These are phyloP conservation scores for Papilio gigon DNA, from an alignment of 2,888 invertebrate species.

Conservation along the genomic window DNA sequence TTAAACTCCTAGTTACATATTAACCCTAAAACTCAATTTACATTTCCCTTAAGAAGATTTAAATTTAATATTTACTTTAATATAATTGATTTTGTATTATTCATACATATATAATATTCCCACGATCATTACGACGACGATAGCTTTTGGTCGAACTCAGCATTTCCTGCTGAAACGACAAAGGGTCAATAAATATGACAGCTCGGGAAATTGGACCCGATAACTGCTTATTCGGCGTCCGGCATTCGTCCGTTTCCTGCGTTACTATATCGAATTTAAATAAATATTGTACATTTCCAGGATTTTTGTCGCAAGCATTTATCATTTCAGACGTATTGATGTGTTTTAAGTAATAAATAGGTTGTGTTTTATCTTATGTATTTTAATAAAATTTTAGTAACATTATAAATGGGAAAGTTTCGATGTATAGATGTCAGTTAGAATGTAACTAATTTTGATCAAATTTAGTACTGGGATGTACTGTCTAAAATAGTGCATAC, in stretches of 20 bases:
- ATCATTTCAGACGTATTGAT: neutral
- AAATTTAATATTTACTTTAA: neutral
- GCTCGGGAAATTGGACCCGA: slow-evolving; percentile 71
- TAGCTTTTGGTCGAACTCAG: slow-evolving; percentile 55
- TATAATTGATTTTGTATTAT: too few species aligned
- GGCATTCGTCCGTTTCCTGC: slow-evolving; percentile 38
- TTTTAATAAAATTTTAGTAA: too few species aligned
- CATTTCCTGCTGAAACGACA: slow-evolving; percentile 55
- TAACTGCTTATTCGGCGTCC: slow-evolving; percentile 61
- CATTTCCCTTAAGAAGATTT: neutral
- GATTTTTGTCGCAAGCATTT: too few species aligned
- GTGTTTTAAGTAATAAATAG: neutral
- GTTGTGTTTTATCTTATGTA: neutral
- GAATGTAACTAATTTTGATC: too few species aligned
- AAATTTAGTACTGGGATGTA: too few species aligned
- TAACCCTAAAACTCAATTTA: too few species aligned
- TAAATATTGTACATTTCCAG: slow-evolving; percentile 4
- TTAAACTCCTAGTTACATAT: too few species aligned
- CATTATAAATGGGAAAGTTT: too few species aligned
- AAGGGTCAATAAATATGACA: slow-evolving; percentile 73
- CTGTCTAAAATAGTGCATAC: too few species aligned
- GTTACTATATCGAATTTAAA: slow-evolving; percentile 16
- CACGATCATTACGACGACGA: slow-evolving; percentile 50
- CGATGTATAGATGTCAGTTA: too few species aligned
- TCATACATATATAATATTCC: slow-evolving; percentile 38